Evolutionary conservation across 1,140 invertebrate species (phyloP).

Genomic region (Colletes latitarsis): DNA sequence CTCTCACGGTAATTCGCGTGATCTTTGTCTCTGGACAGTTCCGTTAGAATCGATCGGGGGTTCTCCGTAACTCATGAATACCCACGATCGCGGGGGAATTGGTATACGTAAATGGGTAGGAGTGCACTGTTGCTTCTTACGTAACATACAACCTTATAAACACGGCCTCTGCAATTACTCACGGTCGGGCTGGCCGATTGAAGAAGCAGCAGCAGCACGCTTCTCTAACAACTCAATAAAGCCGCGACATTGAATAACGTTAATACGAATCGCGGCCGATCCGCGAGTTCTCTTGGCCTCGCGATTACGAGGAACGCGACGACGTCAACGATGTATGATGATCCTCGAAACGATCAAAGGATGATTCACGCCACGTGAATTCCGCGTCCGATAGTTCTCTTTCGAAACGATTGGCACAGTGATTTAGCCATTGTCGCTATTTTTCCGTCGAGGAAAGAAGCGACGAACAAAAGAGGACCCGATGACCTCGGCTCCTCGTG

Average conservation of each 20-base stretch:
- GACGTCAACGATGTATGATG: neutral
- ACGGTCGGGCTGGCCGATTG: neutral
- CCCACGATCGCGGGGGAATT: neutral
- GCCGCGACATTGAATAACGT: constrained; percentile 3
- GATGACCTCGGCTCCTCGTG: no score
- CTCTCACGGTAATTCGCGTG: neutral
- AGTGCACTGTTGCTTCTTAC: constrained; percentile 1
- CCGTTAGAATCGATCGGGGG: neutral
- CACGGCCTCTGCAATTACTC: neutral
- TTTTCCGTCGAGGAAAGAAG: no score
- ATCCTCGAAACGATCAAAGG: neutral
- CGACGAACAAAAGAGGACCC: no score
- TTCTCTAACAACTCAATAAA: constrained; percentile 12
- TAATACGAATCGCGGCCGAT: neutral
- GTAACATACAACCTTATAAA: neutral
- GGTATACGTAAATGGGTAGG: neutral
- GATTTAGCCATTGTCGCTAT: no score
- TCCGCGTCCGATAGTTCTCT: no score
- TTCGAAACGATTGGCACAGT: no score
- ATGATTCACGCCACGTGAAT: neutral
- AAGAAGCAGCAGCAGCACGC: neutral
- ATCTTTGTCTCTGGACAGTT: neutral
- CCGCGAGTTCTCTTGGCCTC: neutral
- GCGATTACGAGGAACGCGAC: neutral
- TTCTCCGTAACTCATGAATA: constrained; percentile 5